Percentiles rank a stretch among this genome's conserved stretches.
Conservation (phyloP, 2,113 vertebrate species). For the Amblyornis subalaris region DNA sequence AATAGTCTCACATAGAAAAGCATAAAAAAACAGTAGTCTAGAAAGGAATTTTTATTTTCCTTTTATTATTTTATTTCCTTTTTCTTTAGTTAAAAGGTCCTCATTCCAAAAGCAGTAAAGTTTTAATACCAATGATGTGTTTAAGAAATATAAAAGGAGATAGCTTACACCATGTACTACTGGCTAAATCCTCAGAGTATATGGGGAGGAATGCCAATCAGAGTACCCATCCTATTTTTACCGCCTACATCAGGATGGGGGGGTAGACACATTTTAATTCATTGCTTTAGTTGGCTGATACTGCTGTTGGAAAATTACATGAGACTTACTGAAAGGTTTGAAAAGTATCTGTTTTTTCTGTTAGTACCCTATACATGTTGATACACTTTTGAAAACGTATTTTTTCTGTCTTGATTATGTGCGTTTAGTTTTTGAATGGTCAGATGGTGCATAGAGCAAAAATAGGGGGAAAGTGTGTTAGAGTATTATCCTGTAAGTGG, state of each 20-base stretch:
- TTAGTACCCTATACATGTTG: fast-evolving
- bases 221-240: background rate
- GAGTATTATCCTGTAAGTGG: background rate
- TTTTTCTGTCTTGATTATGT: background rate
- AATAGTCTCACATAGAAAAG: background rate
- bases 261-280: background rate
- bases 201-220: background rate
- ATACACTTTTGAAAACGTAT: background rate
- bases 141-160: background rate
- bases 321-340: background rate
- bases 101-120: background rate
- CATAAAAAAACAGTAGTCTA: background rate
- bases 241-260: background rate
- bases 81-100: background rate
- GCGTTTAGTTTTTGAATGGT: background rate
- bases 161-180: background rate
- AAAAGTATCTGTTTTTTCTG: background rate
- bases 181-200: background rate
- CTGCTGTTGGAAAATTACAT: background rate
- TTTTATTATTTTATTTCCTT: background rate
- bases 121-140: background rate
- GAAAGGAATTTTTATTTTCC: background rate
- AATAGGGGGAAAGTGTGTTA: background rate
- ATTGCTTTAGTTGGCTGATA: background rate
- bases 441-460: background rate